Conservation (phyloP, 2,797 vertebrate species). For the Furcifer pardalis region DNA sequence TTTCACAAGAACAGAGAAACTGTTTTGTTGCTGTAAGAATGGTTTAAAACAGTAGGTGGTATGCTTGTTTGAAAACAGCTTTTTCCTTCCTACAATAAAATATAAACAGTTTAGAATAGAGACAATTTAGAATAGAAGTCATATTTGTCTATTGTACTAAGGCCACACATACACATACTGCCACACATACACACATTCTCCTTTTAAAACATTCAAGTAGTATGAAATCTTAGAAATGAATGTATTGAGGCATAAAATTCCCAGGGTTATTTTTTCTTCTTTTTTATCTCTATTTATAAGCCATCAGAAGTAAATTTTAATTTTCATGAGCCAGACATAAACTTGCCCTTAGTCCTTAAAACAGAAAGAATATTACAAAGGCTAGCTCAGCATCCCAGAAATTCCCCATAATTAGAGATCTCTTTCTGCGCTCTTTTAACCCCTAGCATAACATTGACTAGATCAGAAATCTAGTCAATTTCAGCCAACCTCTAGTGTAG, state of each 20-base stretch:
- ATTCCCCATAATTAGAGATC: neutral
- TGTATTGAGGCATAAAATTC: neutral
- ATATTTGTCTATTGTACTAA: neutral
- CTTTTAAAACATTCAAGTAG: neutral
- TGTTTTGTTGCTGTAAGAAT: neutral
- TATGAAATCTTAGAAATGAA: neutral
- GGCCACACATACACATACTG: neutral
- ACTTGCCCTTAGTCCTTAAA: neutral
- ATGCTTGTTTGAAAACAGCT: neutral
- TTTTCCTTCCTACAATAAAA: neutral
- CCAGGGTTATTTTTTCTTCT: neutral
- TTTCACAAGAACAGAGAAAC: neutral
- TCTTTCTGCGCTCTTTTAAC: neutral
- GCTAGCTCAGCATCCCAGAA: neutral
- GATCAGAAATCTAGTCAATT: neutral
- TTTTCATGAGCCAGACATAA: neutral
- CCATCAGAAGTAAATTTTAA: too few species aligned
- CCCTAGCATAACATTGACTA: neutral
- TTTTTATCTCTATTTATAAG: too few species aligned
- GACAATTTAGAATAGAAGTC: neutral
- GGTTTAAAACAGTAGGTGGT: constrained; percentile 1
- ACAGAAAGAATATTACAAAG: neutral
- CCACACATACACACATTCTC: too few species aligned
- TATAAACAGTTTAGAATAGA: neutral
- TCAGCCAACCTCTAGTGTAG: neutral